Percentiles rank a stretch among this genome's conserved stretches.
phyloP scores from a whole-genome alignment of 2,888 invertebrate species.

The Acronicta alni region DNA sequence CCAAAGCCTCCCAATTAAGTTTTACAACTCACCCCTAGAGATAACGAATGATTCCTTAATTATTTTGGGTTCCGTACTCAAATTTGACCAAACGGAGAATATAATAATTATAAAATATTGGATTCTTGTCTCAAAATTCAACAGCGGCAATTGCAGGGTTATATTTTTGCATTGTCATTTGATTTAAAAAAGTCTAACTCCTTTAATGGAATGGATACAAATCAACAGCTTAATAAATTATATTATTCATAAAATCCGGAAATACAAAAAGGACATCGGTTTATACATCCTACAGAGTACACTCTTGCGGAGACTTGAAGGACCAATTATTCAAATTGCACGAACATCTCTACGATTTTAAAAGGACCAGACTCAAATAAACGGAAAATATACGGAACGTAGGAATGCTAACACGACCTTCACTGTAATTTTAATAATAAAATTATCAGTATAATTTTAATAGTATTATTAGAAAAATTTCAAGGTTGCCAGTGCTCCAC shows the following conservation, averaged over 20 bases:
- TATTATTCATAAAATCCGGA: no score
- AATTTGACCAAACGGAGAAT: background rate
- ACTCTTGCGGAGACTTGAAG: constrained; percentile 4
- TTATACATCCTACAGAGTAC: background rate
- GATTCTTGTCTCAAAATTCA: background rate
- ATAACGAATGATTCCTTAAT: constrained; percentile 23
- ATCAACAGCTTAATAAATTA: no score
- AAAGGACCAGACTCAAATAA: background rate
- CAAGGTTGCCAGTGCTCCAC: no score
- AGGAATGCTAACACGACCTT: background rate
- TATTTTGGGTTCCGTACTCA: constrained; percentile 4
- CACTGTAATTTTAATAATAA: background rate
- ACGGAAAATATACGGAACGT: constrained; percentile 8
- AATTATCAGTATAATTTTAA: no score
- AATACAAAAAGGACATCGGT: no score
- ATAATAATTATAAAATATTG: background rate
- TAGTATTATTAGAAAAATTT: no score
- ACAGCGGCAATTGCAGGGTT: background rate
- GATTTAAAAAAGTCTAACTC: no score
- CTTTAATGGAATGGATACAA: no score
- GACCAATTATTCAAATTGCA: constrained; percentile 15
- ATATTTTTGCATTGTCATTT: background rate
- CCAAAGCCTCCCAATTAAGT: constrained; percentile 28
- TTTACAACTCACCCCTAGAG: constrained; percentile 30
- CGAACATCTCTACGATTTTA: background rate